Percentiles rank a stretch among this genome's conserved stretches.
These are phyloP conservation scores for Amphipyra tragopoginis DNA, from an alignment of 2,888 invertebrate genomes.

Conservation along the genomic window DNA sequence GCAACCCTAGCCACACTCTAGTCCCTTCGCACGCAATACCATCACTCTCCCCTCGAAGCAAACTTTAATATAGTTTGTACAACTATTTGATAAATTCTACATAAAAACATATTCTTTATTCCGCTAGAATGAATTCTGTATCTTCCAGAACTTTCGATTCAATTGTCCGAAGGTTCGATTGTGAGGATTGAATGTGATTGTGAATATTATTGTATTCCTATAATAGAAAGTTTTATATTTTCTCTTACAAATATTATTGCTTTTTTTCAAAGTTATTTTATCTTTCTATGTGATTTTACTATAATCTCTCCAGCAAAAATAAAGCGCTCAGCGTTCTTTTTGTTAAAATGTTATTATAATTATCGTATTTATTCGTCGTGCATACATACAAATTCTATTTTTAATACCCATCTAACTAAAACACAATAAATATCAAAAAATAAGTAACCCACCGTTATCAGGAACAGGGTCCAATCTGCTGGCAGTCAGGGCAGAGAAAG, in stretches of 20 bases:
- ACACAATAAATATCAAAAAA: no score
- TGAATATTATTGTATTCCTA: slow-evolving; percentile 32
- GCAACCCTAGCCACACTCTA: slow-evolving; percentile 21
- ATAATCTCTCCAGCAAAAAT: no score
- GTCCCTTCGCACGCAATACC: slow-evolving; percentile 53
- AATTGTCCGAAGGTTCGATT: slow-evolving; percentile 48
- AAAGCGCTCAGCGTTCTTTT: no score
- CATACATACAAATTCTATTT: no score
- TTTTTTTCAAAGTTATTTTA: not conserved
- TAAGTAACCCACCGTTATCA: no score
- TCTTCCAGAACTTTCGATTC: slow-evolving; percentile 46
- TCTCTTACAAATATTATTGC: not conserved
- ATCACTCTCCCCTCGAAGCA: slow-evolving; percentile 46
- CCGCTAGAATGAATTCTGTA: slow-evolving; percentile 45
- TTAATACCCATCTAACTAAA: no score
- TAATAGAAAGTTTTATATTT: slow-evolving; percentile 18
- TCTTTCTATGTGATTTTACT: not conserved
- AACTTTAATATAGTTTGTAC: slow-evolving; percentile 70
- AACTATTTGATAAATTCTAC: slow-evolving; percentile 67
- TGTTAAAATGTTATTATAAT: no score
- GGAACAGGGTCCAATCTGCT: no score
- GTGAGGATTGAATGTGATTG: slow-evolving; percentile 34
- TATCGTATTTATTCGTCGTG: no score
- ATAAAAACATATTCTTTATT: slow-evolving; percentile 58
- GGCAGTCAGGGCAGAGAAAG: no score